Percentiles rank a stretch among this genome's conserved stretches.
These are phyloP conservation scores for Ceyx cyanopectus DNA, from an alignment of 2,113 vertebrate species.

Conservation along the genomic window DNA sequence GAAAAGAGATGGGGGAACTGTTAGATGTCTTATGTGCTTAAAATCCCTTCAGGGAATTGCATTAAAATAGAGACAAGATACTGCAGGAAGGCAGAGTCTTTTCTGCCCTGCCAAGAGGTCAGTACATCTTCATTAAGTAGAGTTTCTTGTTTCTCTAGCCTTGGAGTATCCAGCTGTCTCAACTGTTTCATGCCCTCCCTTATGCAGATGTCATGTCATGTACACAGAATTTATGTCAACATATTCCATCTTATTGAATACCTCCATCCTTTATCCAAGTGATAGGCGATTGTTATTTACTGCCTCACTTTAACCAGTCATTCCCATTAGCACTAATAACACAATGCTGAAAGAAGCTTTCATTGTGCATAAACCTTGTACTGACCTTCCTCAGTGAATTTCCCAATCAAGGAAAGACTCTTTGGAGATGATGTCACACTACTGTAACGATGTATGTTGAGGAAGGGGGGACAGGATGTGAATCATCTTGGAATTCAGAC, in stretches of 20 bases:
- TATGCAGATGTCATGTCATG: background rate
- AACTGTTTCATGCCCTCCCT: slow-evolving; percentile 10
- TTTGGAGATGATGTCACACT: background rate
- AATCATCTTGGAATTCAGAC: background rate
- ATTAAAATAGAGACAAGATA: slow-evolving; percentile 1
- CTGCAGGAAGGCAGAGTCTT: background rate
- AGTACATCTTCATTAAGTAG: slow-evolving; percentile 31
- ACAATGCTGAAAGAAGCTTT: background rate
- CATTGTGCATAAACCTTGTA: slow-evolving; percentile 14
- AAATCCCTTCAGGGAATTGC: background rate
- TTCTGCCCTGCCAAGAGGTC: background rate
- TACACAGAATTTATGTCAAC: slow-evolving; percentile 42
- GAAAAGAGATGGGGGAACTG: background rate
- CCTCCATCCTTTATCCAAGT: background rate
- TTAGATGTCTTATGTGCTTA: background rate
- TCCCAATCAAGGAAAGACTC: background rate
- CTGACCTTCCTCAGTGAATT: slow-evolving; percentile 11
- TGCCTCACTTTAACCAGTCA: background rate
- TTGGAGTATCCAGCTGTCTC: background rate
- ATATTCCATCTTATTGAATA: background rate
- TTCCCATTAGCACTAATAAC: slow-evolving; percentile 13
- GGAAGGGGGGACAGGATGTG: background rate
- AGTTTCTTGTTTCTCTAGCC: slow-evolving; percentile 37
- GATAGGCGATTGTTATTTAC: background rate
- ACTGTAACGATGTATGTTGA: background rate